These are phyloP conservation scores for Hirudinaria manillensis DNA, from an alignment of 2,888 invertebrate genomes.

Conservation along the genomic window DNA sequence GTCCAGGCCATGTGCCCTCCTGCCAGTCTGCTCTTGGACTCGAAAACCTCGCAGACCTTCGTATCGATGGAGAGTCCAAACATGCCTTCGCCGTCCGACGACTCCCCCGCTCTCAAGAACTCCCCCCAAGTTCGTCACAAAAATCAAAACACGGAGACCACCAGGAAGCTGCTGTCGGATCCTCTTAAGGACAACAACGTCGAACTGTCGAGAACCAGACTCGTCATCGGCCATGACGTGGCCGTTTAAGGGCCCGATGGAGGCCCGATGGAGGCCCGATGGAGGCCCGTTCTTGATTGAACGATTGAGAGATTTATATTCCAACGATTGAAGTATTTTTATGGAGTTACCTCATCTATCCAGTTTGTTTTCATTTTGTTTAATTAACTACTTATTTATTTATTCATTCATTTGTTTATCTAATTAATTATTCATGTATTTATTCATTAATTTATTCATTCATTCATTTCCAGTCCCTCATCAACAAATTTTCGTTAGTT, in stretches of 20 bases:
- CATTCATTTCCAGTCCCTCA: no score
- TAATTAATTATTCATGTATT: no score
- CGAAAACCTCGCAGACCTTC: background rate
- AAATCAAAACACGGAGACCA: conserved; percentile 1
- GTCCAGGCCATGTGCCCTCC: background rate
- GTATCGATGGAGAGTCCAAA: background rate
- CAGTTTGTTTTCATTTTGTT: no score
- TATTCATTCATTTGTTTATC: no score
- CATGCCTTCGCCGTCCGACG: background rate
- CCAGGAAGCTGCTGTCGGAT: conserved; percentile 11
- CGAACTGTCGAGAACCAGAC: background rate
- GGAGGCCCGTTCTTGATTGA: background rate
- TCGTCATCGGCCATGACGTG: background rate
- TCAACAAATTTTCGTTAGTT: no score
- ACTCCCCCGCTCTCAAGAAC: background rate
- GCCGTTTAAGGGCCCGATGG: background rate
- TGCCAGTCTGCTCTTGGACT: no score
- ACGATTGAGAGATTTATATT: no score
- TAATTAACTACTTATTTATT: no score
- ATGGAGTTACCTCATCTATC: no score
- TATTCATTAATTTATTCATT: no score
- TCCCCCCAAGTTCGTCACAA: background rate
- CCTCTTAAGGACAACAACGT: conserved; percentile 13
- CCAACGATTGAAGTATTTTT: no score
- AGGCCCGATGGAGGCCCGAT: background rate